Evolutionary conservation across 2,797 vertebrate genomes (phyloP), one percentile per base, ranked within the genome.

Genomic region (Mionectes olivaceus): DNA sequence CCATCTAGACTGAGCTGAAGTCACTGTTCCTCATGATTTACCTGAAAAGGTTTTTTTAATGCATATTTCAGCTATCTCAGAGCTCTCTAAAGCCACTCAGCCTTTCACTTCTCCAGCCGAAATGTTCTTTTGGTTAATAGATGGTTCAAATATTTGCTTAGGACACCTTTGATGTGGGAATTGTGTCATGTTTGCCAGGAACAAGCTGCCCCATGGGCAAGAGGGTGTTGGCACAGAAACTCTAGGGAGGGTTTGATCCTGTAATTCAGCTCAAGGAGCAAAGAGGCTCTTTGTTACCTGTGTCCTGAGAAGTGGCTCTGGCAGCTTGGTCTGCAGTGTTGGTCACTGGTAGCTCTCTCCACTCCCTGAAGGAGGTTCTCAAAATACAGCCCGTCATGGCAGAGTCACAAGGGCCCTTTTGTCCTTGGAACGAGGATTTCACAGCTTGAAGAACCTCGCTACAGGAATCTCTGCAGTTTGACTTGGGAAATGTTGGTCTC

Each of bases 371-470:
- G 67, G 81, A 64, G 74, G 10, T 47, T 37, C 25, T 8, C 56
- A 7, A 43, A 30, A 39, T 13, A 1, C 57, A 71, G 71, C 24
- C 35, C 1, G 0, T 15, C 11, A 32, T 5, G 35, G 50, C 59
- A 33, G 55, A 37, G 21, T 37, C 56, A 41, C 28, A 32, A 82
- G 60, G 56, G 80, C 70, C 24, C 53, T 92, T 90, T 9, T 12
- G 2, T 46, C 32, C 83, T 57, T 24, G 49, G 61, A 49, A 0
- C 1, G 4, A 55, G 63, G n/a, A 8, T 76, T 95, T 82, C 50
- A 68, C 82, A 67, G 8, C 82, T 24, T 41, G 71, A 37, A 70
- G 77, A 35, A 11, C 47, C 6, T 35, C 46, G 0, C 1, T 44
- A 81, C 47, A 69, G 81, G 56, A 37, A 25, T 23, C 52, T 53